A percentile compares a stretch with the other conserved stretches of the same genome.
Evolutionary conservation across 2,888 invertebrate species (phyloP).

Genomic region (Leptarthrus brevirostris): DNA sequence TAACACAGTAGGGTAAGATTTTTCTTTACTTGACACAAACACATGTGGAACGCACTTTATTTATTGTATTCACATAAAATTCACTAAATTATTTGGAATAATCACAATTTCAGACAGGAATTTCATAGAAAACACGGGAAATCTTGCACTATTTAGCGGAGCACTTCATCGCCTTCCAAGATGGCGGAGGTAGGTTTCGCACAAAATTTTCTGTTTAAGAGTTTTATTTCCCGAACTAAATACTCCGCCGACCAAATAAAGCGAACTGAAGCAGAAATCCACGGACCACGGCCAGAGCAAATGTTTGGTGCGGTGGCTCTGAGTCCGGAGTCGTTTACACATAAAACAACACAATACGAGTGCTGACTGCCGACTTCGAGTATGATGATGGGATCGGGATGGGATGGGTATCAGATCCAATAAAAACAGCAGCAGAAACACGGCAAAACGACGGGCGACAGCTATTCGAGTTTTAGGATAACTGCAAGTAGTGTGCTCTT

Average conservation of each 20-base stretch:
- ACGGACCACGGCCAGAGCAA: constrained; percentile 46
- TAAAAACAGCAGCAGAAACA: constrained; percentile 41
- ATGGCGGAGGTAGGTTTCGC: constrained; percentile 52
- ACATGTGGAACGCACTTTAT: constrained; percentile 25
- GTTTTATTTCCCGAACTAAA: constrained; percentile 48
- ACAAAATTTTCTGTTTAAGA: constrained; percentile 50
- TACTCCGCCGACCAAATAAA: constrained; percentile 50
- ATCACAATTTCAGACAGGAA: neutral
- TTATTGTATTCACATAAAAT: constrained; percentile 17
- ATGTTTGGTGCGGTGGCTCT: constrained; percentile 44
- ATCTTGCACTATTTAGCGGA: constrained; percentile 17
- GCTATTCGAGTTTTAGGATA: constrained; percentile 48
- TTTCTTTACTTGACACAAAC: constrained; percentile 36
- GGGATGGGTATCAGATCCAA: constrained; percentile 38
- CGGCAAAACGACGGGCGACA: constrained; percentile 40
- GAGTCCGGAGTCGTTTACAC: constrained; percentile 38
- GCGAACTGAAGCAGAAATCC: constrained; percentile 51
- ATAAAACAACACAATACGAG: constrained; percentile 42
- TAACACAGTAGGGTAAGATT: neutral
- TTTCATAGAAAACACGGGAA: constrained; percentile 7
- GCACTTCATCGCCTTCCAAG: constrained; percentile 48
- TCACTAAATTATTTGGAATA: constrained; percentile 2
- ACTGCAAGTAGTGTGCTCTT: constrained; percentile 30
- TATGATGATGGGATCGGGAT: constrained; percentile 14
- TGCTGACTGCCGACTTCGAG: constrained; percentile 22